phyloP scores from a whole-genome alignment of 2,888 invertebrate species.

The Crioceris asparagi region DNA sequence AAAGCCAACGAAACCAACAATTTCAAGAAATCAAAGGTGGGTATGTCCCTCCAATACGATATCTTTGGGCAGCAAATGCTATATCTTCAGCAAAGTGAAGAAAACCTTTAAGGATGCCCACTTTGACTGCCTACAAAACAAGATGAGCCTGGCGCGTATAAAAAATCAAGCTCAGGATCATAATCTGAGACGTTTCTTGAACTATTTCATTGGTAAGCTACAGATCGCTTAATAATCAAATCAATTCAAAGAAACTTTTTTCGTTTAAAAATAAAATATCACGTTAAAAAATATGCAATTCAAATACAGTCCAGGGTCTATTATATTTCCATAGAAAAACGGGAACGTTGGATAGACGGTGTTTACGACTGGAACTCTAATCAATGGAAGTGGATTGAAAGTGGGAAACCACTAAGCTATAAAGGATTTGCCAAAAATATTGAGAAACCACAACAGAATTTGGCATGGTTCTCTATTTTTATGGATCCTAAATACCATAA shows the following conservation, averaged over 20 bases:
- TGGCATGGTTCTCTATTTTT: slow-evolving; percentile 56
- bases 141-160: slow-evolving; percentile 25
- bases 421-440: slow-evolving; percentile 65
- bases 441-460: slow-evolving; percentile 42
- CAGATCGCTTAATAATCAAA: background rate
- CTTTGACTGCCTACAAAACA: slow-evolving; percentile 26
- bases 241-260: too few species aligned
- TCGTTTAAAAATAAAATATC: too few species aligned
- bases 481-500: slow-evolving; percentile 48
- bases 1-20: slow-evolving; percentile 12
- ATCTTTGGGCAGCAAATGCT: slow-evolving; percentile 27
- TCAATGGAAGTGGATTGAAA: slow-evolving; percentile 69
- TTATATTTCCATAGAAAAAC: slow-evolving; percentile 21
- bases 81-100: slow-evolving; percentile 26
- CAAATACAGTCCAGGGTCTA: background rate
- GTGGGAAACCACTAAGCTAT: slow-evolving; percentile 56
- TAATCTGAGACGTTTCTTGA: slow-evolving; percentile 25
- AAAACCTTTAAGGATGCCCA: slow-evolving; percentile 29
- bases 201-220: slow-evolving; percentile 25
- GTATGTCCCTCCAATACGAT: slow-evolving; percentile 28
- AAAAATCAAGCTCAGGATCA: slow-evolving; percentile 24
- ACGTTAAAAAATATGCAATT: background rate
- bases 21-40: slow-evolving; percentile 14
- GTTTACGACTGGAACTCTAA: slow-evolving; percentile 58
- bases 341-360: slow-evolving; percentile 72